These are phyloP conservation scores for Megaceryle maxima DNA, from an alignment of 2,113 vertebrate species.

Conservation along the genomic window DNA sequence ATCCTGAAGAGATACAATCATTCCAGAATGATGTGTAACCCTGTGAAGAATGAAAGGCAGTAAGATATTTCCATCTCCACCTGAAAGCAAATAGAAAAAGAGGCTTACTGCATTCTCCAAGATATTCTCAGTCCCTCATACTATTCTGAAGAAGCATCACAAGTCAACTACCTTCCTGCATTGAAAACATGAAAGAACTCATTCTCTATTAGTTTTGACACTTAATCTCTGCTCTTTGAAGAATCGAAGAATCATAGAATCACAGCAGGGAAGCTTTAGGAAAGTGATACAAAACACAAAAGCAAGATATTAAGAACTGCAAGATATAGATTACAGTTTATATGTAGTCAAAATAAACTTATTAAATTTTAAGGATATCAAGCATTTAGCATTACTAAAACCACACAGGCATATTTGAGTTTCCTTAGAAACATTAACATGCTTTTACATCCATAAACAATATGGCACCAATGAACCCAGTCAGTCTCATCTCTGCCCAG, in stretches of 20 bases:
- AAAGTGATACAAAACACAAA: background rate
- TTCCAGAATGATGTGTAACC: conserved; percentile 99
- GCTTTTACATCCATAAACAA: background rate
- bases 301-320: background rate
- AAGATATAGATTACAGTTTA: background rate
- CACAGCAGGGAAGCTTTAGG: background rate
- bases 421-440: background rate
- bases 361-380: background rate
- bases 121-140: background rate
- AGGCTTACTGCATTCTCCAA: background rate
- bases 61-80: background rate
- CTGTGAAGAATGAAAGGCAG: conserved; percentile 63
- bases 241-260: background rate
- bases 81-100: background rate
- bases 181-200: background rate
- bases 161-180: background rate
- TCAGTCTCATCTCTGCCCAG: no score
- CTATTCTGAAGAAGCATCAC: background rate
- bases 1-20: conserved; percentile 94
- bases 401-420: background rate
- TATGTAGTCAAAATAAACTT: background rate
- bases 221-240: background rate
- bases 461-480: background rate
- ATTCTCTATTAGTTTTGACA: background rate
- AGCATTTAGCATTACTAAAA: background rate